Conservation (phyloP, 64 coral and sea anemone genomes). For the Montipora capricornis region DNA sequence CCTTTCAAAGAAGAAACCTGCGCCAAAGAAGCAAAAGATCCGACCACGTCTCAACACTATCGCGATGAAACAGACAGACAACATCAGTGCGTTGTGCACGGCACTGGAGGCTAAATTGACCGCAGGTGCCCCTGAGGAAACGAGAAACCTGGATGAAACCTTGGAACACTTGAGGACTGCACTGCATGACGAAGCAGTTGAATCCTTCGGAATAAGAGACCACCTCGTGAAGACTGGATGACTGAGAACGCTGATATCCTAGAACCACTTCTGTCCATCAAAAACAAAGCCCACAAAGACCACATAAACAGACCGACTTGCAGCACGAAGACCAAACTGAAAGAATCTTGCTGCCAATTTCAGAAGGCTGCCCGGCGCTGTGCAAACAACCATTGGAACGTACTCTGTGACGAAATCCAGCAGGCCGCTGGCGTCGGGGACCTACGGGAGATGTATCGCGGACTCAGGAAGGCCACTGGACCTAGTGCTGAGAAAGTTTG, state of each 20-base stretch:
- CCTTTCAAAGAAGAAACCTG: too few species aligned
- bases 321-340: neutral
- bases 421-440: neutral
- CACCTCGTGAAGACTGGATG: conserved; percentile 22
- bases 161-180: conserved; percentile 11
- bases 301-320: neutral
- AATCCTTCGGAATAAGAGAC: conserved; percentile 21
- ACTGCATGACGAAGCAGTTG: conserved; percentile 25
- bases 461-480: conserved; percentile 3
- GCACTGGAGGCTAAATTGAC: conserved; percentile 20
- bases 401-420: conserved; percentile 3
- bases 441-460: neutral
- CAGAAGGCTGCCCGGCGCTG: neutral
- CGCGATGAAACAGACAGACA: too few species aligned
- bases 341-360: neutral
- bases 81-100: too few species aligned
- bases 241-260: conserved; percentile 7
- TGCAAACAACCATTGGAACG: conserved; percentile 19
- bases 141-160: neutral
- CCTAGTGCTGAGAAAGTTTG: neutral
- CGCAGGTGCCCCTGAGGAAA: neutral
- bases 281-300: neutral
- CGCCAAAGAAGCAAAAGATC: too few species aligned
- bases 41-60: too few species aligned
- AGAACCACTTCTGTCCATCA: conserved; percentile 17